These are phyloP conservation scores for Junonia oenone DNA, from an alignment of 2,888 invertebrate species.

Conservation along the genomic window DNA sequence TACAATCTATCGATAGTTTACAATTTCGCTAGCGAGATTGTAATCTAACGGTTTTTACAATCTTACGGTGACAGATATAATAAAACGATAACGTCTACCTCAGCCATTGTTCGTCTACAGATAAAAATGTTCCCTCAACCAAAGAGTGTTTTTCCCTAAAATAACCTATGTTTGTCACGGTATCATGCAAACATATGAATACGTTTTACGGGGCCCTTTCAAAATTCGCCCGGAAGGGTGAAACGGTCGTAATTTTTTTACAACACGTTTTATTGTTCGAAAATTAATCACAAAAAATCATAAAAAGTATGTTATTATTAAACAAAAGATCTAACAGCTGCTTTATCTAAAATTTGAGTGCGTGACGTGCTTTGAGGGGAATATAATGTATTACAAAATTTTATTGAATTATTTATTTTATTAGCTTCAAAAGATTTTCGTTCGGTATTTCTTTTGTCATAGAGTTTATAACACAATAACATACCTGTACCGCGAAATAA, in stretches of 20 bases:
- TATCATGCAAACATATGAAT: not conserved
- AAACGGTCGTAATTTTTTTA: constrained; percentile 18
- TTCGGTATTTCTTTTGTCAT: not conserved
- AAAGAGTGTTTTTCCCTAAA: not conserved
- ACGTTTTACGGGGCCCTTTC: constrained; percentile 4
- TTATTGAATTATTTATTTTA: not conserved
- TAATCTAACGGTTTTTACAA: no score
- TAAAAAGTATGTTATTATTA: not conserved
- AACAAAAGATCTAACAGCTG: constrained; percentile 1
- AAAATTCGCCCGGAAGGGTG: constrained; percentile 9
- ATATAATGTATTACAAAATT: not conserved
- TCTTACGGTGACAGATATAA: no score
- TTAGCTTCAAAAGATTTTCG: not conserved
- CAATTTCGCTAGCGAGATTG: no score
- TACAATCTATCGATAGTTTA: no score
- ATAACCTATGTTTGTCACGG: not conserved
- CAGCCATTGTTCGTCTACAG: no score
- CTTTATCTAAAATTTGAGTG: not conserved
- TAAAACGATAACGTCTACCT: not conserved
- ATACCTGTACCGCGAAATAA: not conserved
- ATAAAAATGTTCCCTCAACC: no score
- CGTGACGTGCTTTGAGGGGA: not conserved
- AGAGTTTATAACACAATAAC: not conserved
- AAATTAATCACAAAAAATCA: constrained; percentile 2
- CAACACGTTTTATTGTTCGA: constrained; percentile 11